Conservation (phyloP, 2,797 vertebrate species). For the Esox masquinongy region DNA sequence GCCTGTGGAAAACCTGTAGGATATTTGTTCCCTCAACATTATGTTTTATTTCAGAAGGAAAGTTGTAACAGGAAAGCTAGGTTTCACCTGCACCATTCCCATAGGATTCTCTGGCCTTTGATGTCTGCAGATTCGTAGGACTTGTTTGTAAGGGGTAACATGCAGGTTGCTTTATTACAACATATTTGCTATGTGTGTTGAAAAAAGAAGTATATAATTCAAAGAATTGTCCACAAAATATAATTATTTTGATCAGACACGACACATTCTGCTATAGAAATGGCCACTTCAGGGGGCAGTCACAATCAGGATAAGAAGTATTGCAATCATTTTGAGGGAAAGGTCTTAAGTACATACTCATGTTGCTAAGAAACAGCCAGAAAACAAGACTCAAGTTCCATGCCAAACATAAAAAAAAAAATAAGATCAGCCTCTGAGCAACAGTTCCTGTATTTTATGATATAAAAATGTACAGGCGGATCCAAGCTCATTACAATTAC, state of each 20-base stretch:
- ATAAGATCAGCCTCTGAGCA: background rate
- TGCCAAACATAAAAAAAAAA: background rate
- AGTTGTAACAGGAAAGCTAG: no score
- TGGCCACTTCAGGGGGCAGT: conserved; percentile 39
- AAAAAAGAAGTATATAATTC: conserved; percentile 4
- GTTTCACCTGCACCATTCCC: no score
- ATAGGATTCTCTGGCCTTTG: no score
- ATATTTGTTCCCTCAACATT: no score
- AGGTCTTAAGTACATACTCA: conserved; percentile 30
- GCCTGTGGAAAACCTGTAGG: no score
- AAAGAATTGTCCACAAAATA: conserved; percentile 13
- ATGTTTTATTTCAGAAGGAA: no score
- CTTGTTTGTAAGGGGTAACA: no score
- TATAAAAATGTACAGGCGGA: background rate
- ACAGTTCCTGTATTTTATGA: background rate
- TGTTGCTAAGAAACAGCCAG: conserved; percentile 61
- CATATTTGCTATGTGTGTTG: background rate
- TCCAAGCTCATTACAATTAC: no score
- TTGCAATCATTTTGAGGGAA: conserved; percentile 52
- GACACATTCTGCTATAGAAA: conserved; percentile 30
- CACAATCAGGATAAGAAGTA: conserved; percentile 52
- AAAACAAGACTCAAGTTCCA: conserved; percentile 31
- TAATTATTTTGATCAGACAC: conserved; percentile 37
- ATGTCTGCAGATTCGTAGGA: no score
- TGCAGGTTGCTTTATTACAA: no score